phyloP scores from a whole-genome alignment of 92 coral and sea anemone species.

The Scolanthus callimorphus region DNA sequence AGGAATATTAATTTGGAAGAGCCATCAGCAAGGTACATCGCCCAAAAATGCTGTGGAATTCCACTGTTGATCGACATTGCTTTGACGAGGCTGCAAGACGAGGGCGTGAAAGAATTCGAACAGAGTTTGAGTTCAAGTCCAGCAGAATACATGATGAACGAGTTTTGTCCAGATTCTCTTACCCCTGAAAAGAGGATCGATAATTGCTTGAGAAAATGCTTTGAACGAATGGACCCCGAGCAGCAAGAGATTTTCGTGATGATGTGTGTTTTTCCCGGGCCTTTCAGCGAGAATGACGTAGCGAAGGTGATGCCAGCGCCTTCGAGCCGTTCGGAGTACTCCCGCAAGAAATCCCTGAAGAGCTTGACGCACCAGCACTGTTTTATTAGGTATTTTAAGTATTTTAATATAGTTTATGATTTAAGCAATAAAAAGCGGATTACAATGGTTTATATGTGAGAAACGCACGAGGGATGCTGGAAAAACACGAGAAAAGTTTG shows the following conservation, averaged over 20 bases:
- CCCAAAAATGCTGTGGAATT: constrained; percentile 30
- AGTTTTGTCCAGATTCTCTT: constrained; percentile 21
- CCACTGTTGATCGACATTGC: constrained; percentile 29
- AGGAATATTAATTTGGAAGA: not conserved
- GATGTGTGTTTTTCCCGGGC: constrained; percentile 38
- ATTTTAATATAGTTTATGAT: no score
- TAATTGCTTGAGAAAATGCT: constrained; percentile 21
- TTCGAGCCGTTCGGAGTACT: not conserved
- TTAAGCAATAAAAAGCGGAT: no score
- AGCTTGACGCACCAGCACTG: constrained; percentile 6
- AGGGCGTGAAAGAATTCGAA: not conserved
- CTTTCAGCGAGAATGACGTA: constrained; percentile 19
- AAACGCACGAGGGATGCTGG: no score
- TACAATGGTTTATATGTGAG: no score
- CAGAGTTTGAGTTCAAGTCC: constrained; percentile 4
- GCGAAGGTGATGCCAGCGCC: not conserved
- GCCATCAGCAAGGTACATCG: constrained; percentile 4
- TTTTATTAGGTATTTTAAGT: no score
- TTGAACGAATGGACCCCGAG: constrained; percentile 12
- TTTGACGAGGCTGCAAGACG: not conserved
- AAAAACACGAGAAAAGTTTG: no score
- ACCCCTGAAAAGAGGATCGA: constrained; percentile 14
- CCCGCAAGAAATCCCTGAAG: not conserved
- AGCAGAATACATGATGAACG: constrained; percentile 8
- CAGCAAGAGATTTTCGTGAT: constrained; percentile 25